Conservation (phyloP, 2,113 vertebrate genomes). For the Lagopus muta region DNA sequence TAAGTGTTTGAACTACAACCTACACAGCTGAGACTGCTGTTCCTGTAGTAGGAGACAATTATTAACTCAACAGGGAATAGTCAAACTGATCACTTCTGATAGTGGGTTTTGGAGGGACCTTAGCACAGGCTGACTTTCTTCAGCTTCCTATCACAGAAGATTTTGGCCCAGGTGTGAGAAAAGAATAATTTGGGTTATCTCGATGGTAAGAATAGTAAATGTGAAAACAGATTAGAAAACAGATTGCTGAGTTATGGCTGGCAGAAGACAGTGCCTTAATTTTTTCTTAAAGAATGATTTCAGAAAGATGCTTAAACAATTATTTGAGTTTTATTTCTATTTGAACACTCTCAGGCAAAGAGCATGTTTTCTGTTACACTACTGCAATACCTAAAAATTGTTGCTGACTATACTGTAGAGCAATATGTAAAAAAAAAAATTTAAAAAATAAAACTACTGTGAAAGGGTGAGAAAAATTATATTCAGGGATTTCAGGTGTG, state of each 20-base stretch:
- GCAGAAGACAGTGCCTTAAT: not conserved
- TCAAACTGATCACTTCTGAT: not conserved
- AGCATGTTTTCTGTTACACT: not conserved
- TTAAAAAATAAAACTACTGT: not conserved
- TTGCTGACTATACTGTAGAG: not conserved
- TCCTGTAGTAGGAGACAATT: constrained; percentile 11
- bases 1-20: constrained; percentile 53
- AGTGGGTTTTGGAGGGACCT: constrained; percentile 7
- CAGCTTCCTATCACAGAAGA: not conserved
- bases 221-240: not conserved
- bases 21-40: constrained; percentile 33
- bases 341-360: not conserved
- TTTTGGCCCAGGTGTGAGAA: not conserved
- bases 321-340: not conserved
- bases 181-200: not conserved
- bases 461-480: not conserved
- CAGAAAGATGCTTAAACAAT: not conserved
- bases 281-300: not conserved
- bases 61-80: constrained; percentile 33
- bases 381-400: fast-evolving
- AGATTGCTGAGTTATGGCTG: not conserved
- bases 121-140: not conserved
- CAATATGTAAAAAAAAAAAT: not conserved
- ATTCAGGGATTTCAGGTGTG: not conserved
- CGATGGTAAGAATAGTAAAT: not conserved